Conservation (phyloP, 2,797 vertebrate genomes). For the Pangasius mekongensis region DNA sequence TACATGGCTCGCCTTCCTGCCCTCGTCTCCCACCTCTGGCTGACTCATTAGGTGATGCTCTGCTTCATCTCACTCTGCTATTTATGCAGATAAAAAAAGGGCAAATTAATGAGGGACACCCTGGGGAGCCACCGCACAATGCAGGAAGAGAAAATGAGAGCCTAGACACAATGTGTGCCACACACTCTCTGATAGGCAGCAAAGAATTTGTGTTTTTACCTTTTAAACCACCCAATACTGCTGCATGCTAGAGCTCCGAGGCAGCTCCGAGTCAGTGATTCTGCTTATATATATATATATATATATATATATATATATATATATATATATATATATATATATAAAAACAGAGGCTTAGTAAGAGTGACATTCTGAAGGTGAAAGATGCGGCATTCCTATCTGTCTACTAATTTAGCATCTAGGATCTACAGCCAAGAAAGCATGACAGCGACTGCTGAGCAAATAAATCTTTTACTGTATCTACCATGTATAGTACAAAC, state of each 20-base stretch:
- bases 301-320: too few relatives aligned
- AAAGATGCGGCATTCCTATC: background rate
- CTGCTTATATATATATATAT: background rate
- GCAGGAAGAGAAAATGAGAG: conserved; percentile 52
- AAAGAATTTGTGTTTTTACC: conserved; percentile 38
- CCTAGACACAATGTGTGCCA: conserved; percentile 50
- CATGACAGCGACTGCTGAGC: background rate
- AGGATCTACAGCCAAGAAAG: background rate
- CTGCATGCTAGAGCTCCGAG: conserved; percentile 11
- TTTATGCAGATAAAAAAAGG: conserved; percentile 68
- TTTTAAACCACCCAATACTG: conserved; percentile 46
- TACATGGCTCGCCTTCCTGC: conserved; percentile 55
- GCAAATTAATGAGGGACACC: conserved; percentile 61
- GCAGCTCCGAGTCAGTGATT: conserved; percentile 10
- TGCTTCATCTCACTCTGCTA: conserved; percentile 61
- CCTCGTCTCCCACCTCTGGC: conserved; percentile 55
- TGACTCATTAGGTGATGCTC: conserved; percentile 58
- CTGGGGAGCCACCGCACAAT: conserved; percentile 40
- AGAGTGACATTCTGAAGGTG: conserved; percentile 1
- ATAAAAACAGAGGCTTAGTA: conserved; percentile 1
- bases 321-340: too few relatives aligned
- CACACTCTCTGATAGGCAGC: conserved; percentile 40
- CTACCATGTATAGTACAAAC: background rate
- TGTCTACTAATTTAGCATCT: conserved; percentile 10
- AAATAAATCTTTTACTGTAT: conserved; percentile 14